A percentile compares a stretch with the other conserved stretches of the same genome.
Evolutionary conservation across 2,888 invertebrate genomes (phyloP).

Genomic region (Pherbina coryleti): DNA sequence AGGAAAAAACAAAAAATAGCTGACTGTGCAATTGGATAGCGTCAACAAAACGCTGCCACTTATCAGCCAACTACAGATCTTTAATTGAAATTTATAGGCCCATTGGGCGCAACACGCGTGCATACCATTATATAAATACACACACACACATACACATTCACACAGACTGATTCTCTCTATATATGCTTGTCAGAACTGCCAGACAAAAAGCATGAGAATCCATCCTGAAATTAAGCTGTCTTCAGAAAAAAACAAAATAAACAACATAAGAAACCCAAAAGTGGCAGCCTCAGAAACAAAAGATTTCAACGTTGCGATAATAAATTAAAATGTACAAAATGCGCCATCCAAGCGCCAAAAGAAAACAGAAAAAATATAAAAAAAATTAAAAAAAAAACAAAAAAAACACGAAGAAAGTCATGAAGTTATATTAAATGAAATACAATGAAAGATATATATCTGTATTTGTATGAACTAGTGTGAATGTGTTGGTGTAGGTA

Average conservation of each 20-base stretch:
- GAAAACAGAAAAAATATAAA: background rate
- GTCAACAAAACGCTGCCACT: constrained; percentile 1
- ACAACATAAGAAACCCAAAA: background rate
- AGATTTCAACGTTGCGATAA: constrained; percentile 32
- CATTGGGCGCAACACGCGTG: constrained; percentile 5
- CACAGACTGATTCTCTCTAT: background rate
- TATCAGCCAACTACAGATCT: constrained; percentile 22
- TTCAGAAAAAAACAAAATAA: background rate
- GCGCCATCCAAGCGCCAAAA: background rate
- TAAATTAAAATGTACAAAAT: constrained; percentile 25
- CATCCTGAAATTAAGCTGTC: constrained; percentile 24
- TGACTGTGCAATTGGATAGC: constrained; percentile 7
- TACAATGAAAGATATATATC: background rate
- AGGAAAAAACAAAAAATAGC: background rate
- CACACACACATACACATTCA: background rate
- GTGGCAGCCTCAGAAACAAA: constrained; percentile 20
- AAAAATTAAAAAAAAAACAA: background rate
- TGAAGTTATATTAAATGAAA: background rate
- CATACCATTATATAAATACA: background rate
- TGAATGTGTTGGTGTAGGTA: background rate
- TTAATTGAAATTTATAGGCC: constrained; percentile 35
- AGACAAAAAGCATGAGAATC: background rate
- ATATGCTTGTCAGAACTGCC: background rate
- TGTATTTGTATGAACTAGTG: background rate
- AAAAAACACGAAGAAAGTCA: background rate